phyloP scores from a whole-genome alignment of 2,113 vertebrate species.

The Tachuris rubrigastra region DNA sequence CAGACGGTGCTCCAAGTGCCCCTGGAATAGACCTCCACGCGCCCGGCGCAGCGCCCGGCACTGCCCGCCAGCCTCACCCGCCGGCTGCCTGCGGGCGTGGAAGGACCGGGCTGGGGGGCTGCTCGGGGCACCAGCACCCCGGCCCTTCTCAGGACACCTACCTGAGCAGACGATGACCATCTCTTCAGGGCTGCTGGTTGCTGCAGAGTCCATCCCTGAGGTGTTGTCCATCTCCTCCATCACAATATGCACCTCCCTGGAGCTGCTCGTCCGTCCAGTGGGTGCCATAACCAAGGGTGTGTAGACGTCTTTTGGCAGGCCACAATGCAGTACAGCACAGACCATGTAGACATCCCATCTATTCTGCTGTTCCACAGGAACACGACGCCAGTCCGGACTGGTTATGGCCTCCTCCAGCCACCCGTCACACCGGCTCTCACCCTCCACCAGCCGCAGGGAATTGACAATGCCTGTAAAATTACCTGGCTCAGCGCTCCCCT shows the following conservation, averaged over 20 bases:
- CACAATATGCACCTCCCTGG: no score
- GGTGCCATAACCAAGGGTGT: no score
- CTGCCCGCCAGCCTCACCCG: not conserved
- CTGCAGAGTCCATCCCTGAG: no score
- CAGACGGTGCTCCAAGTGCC: not conserved
- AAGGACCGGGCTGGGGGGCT: accelerated
- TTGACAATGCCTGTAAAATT: not conserved
- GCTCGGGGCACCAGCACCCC: accelerated
- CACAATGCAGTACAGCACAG: no score
- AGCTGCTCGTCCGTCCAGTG: no score
- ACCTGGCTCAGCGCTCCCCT: not conserved
- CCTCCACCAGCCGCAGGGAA: not conserved
- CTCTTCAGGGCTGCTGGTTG: no score
- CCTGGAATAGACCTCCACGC: not conserved
- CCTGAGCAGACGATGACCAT: not conserved
- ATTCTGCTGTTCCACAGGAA: no score
- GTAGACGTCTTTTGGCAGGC: no score
- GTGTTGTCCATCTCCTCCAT: no score
- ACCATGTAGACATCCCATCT: no score
- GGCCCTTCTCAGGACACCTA: accelerated
- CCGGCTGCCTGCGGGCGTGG: not conserved
- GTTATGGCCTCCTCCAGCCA: no score
- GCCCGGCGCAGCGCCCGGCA: not conserved
- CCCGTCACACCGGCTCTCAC: not conserved
- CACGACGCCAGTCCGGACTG: no score